phyloP scores from a whole-genome alignment of 2,888 invertebrate genomes.

The Melanotus villosus region DNA sequence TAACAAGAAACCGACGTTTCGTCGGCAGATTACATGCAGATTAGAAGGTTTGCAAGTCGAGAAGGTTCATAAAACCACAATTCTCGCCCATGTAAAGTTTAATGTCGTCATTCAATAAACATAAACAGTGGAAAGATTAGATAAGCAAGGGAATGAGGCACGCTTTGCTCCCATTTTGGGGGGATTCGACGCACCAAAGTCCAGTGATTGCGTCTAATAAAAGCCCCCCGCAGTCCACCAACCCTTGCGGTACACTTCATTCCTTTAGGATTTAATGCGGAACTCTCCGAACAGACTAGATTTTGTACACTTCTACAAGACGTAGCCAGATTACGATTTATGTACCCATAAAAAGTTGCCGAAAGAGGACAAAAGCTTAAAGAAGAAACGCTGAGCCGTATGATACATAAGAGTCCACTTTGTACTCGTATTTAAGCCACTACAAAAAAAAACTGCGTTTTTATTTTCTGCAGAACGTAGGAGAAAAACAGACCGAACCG shows the following conservation, averaged over 20 bases:
- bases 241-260: conserved; percentile 21
- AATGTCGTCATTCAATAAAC: conserved; percentile 51
- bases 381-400: conserved; percentile 17
- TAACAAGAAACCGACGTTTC: conserved; percentile 3
- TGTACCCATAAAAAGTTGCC: conserved; percentile 21
- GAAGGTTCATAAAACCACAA: conserved; percentile 20
- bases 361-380: conserved; percentile 12
- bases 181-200: conserved; percentile 19
- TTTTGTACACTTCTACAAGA: conserved; percentile 14
- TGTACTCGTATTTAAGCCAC: conserved; percentile 26
- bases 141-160: conserved; percentile 41
- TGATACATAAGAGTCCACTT: conserved; percentile 32
- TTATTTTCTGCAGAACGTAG: background rate
- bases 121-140: conserved; percentile 54
- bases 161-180: background rate
- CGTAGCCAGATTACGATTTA: conserved; percentile 25
- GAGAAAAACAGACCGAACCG: too few species aligned
- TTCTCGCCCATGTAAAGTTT: conserved; percentile 35
- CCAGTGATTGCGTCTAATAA: conserved; percentile 13
- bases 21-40: conserved; percentile 1
- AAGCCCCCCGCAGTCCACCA: background rate
- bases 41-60: conserved; percentile 4
- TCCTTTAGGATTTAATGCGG: conserved; percentile 20
- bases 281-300: conserved; percentile 15
- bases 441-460: conserved; percentile 19